Percentiles rank a stretch among this genome's conserved stretches.
phyloP scores from a whole-genome alignment of 2,113 vertebrate genomes.

The Lophotis ruficrista region DNA sequence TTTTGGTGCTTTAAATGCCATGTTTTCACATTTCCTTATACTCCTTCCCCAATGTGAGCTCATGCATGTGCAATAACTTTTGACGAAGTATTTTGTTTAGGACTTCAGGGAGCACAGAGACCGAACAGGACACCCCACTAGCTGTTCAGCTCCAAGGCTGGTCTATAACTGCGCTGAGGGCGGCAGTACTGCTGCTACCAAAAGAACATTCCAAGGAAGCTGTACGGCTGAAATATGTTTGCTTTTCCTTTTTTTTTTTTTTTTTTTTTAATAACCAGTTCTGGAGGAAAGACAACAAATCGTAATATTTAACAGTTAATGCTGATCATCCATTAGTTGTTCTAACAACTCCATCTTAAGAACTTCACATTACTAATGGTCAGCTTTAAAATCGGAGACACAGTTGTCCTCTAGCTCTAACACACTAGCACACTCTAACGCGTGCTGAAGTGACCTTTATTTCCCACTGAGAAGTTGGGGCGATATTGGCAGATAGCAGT shows the following conservation, averaged over 20 bases:
- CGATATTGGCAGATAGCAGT: background rate
- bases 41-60: background rate
- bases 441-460: background rate
- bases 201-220: background rate
- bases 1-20: background rate
- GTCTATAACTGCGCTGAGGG: background rate
- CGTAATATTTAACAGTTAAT: background rate
- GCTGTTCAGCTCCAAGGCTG: background rate
- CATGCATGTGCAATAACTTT: background rate
- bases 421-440: too few species aligned
- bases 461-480: background rate
- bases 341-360: background rate
- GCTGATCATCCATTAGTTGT: background rate
- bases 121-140: too few species aligned
- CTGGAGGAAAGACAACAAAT: background rate
- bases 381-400: background rate
- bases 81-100: background rate
- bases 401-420: background rate
- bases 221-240: background rate
- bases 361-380: background rate
- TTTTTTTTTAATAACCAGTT: background rate
- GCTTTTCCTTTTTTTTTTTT: background rate
- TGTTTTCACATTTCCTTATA: background rate
- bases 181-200: background rate
- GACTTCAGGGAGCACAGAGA: background rate